Base-by-base conservation (phyloP, 2,113 vertebrate genomes). In the Melospiza georgiana region DNA sequence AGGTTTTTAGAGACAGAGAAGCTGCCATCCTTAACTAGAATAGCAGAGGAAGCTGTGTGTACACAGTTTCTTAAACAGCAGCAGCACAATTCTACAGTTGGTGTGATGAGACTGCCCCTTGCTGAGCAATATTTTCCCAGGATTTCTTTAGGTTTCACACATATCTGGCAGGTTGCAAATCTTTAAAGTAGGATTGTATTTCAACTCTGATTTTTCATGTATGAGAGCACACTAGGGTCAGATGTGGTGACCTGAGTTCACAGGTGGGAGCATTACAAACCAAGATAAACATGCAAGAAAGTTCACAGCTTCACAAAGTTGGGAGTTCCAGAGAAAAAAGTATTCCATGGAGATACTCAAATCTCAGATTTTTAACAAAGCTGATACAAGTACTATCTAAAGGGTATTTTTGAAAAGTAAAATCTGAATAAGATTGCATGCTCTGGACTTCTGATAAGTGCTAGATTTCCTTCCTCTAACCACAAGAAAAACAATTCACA, bases 51-150 rank as follows among this genome's bases (percentile, higher is more conserved):
- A 84, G 48, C 35, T 72, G 19, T 12, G 24, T 10, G 8, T 31
- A 55, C 61, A 46, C 6, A 54, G 41, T 16, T 52, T 17, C 87
- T 63, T 48, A 15, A 79, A 79, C 23, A 88, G 92, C 72, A 86
- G 71, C 59, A 76, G 35, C 0, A 0, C 23, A 16, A 28, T 63
- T 77, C 67, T 21, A 3, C 30, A 10, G 41, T 46, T 30, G 51
- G 75, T 88, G 95, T 87, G 87, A 89, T 90, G 75, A 96, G 74
- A 93, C 90, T 96, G 94, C 92, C 90, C 85, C 88, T 93, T 88
- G 76, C 86, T 88, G 92, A 92, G 85, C 76, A 92, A 1, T 77
- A 55, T 74, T 86, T 93, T 87, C 84, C 49, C 62, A 43, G 28
- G 39, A 84, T 78, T 89, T 95, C 66, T 59, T 83, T 33, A 76